Base-by-base conservation (phyloP, 64 coral and sea anemone species). In the Montipora foliosa region DNA sequence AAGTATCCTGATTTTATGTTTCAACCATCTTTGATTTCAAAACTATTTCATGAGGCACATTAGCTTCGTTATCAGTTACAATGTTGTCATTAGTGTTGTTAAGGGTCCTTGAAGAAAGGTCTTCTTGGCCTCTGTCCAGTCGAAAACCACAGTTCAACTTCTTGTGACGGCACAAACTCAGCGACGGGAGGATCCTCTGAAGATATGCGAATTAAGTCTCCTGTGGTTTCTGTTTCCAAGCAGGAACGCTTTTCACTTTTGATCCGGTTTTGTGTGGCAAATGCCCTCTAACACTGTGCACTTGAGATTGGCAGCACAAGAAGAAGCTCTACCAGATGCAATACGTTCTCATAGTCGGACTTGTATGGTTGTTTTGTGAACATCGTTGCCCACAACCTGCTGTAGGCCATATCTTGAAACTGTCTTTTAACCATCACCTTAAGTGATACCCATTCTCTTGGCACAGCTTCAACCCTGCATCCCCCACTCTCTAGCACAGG, bases 221-320 rank as follows among this genome's bases (percentile, higher is more conserved):
- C 61, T 64, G 61, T 64, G 14, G 61, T 64, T 64, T 64, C 61
- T 44, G 71, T 74, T 44, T 74, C 71, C 71, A 74, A 44, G 71
- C 71, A 74, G n/a, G 71, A 74, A 74, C 71, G 15, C 25, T 74
- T 74, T 74, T 19, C 71, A 74, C 71, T 74, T 74, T 74, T 74
- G 17, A 74, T 64, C 61, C 61, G 11, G 10, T 64, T 64, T 64
- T 16, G 61, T 9, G 61, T 64, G n/a, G 71, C 37, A 44, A 44
- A 21, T 64, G 61, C 61, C 61, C 61, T 64, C 20, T 71, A 4
- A 71, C 68, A 71, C 20, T 71, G 68, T 71, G 68, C 68, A 20
- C 19, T 24, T 24, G 68, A n/a, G 20, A 71, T 71, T 24, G 68
- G 68, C 17, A 71, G 68, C 68, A 71, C 68, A 24, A 71, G 17